These are phyloP conservation scores for Botia kubotai DNA, from an alignment of 2,797 vertebrate species.

Conservation along the genomic window DNA sequence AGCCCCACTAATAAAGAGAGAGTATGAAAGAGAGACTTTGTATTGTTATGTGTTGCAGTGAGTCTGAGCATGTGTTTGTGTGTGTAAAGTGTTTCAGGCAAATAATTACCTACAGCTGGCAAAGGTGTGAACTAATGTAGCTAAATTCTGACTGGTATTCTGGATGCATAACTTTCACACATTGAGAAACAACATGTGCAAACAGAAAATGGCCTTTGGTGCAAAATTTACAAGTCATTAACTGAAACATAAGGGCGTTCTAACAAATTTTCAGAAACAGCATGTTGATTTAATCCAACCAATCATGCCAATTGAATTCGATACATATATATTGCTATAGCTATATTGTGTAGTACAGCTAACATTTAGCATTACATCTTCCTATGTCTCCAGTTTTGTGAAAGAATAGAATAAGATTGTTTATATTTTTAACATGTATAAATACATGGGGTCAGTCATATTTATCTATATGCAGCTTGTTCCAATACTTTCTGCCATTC, in stretches of 20 bases:
- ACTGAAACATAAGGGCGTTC: background rate
- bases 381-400: background rate
- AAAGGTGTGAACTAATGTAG: conserved; percentile 59
- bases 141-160: conserved; percentile 46
- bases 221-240: background rate
- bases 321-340: background rate
- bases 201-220: no score
- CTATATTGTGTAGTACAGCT: no score
- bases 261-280: background rate
- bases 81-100: conserved; percentile 55
- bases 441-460: conserved; percentile 14
- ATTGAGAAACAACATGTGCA: conserved; percentile 33
- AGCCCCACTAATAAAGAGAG: background rate
- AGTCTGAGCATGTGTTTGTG: conserved; percentile 9
- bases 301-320: no score
- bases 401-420: conserved; percentile 11
- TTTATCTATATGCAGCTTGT: conserved; percentile 12
- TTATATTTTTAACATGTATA: background rate
- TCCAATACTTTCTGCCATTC: conserved; percentile 24
- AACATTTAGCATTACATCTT: background rate
- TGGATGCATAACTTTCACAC: conserved; percentile 12
- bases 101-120: conserved; percentile 67
- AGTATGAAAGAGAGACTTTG: background rate
- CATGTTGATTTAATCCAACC: background rate
- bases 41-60: background rate